Evolutionary conservation across 1,140 invertebrate genomes (phyloP), one percentile per base, ranked within the genome.

Genomic region (Zaprionus taronus): DNA sequence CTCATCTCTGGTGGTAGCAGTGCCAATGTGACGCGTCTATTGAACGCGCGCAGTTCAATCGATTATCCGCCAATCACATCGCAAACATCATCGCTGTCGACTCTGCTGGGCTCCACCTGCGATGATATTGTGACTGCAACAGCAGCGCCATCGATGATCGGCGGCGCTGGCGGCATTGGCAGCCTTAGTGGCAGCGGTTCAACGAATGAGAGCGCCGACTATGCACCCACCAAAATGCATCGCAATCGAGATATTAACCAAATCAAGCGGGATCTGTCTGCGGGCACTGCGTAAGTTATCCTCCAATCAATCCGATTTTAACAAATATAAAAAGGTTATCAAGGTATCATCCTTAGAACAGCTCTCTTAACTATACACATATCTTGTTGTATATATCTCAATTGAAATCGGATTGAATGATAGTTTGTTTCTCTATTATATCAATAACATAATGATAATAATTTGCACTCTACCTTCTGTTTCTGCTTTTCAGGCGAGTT

Each of bases 401-500:
- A 15, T 41, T 41, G 15, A n/a, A 15, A 41, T 15, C 38, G 15
- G 38, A 41, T 41, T 41, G 15, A 41, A n/a, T 14, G 14, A 41
- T 2, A n/a, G 4, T 17, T 9, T 3, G 6, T 47, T 17, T 2
- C 2, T 1, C 15, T 15, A 47, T 47, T 47, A 41, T 47, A 47
- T 44, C 26, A 28, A 28, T 28, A 1, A 28, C 6, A 28, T 28
- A 28, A 28, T 28, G 26, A 7, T 28, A 28, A 28, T 6, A 28
- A 28, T 28, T 28, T 28, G 5, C 26, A 1, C 26, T n/a, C n/a
- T 56, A 4, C 17, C 17, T 65, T 65, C 5, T n/a, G 7, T n/a
- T n/a, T n/a, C 41, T 36, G 7, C 7, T 22, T 26, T 72, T 3
- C 62, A 96, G 95, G 85, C 94, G 96, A 93, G 98, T 99, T 36